phyloP scores from a whole-genome alignment of 2,113 vertebrate genomes.

The Platysternon megacephalum region DNA sequence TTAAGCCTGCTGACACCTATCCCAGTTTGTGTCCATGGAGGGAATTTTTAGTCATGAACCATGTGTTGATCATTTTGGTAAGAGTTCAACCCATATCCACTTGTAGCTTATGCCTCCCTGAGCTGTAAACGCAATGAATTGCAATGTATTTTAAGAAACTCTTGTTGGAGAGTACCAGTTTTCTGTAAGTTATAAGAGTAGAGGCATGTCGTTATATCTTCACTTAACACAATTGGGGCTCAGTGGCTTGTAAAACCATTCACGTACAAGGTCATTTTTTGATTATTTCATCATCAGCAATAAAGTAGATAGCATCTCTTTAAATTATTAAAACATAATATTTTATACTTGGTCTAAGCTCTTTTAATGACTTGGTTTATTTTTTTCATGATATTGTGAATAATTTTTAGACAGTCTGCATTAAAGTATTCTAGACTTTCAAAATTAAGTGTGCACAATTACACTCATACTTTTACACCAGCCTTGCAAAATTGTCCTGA shows the following conservation, averaged over 20 bases:
- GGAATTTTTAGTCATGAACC: background rate
- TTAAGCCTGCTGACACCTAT: background rate
- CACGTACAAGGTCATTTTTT: background rate
- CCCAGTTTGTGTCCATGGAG: background rate
- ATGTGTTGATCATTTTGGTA: rapidly evolving
- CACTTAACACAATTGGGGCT: background rate
- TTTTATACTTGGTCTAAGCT: background rate
- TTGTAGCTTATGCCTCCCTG: background rate
- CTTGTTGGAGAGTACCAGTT: background rate
- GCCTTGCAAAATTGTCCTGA: background rate
- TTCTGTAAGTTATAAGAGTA: background rate
- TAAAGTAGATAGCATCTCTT: background rate
- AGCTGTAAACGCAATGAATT: background rate
- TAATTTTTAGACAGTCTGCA: background rate
- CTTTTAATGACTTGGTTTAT: background rate
- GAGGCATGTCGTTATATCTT: background rate
- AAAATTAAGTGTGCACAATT: rapidly evolving
- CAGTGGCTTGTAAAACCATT: background rate
- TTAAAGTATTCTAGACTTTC: background rate
- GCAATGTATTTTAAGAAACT: background rate
- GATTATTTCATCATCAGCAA: background rate
- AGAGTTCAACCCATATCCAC: background rate
- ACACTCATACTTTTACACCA: background rate
- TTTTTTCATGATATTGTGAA: background rate
- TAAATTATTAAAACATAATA: background rate